Percentiles rank a stretch among this genome's conserved stretches.
Conservation (phyloP, 2,888 invertebrate genomes). For the Dione juno region DNA sequence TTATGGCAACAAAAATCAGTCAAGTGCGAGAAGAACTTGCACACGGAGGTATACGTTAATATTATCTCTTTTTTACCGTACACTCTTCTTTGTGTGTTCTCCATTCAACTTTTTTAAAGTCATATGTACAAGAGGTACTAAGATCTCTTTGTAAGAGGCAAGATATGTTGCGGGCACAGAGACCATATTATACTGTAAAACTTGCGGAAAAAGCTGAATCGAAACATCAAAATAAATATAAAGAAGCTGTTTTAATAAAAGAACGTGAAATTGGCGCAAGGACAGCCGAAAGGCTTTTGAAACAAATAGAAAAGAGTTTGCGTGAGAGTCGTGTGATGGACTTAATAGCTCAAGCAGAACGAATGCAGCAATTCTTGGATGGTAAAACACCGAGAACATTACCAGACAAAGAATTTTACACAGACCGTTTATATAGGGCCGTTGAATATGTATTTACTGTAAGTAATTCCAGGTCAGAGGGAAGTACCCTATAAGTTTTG, state of each 20-base stretch:
- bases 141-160: conserved; percentile 70
- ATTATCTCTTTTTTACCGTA: no score
- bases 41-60: no score
- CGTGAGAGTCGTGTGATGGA: conserved; percentile 68
- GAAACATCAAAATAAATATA: conserved; percentile 69
- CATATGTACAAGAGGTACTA: conserved; percentile 64
- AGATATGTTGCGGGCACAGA: conserved; percentile 73
- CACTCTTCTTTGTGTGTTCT: no score
- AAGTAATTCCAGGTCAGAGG: no score
- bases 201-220: conserved; percentile 74
- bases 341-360: conserved; percentile 71
- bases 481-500: no score
- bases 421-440: conserved; percentile 70
- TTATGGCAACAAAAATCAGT: no score
- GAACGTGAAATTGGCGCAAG: conserved; percentile 71
- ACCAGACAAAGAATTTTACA: conserved; percentile 72
- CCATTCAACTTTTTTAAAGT: no score
- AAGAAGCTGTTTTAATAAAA: conserved; percentile 62
- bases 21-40: no score
- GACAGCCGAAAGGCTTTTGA: conserved; percentile 67
- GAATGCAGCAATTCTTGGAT: conserved; percentile 77
- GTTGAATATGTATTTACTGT: no score
- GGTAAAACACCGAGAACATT: conserved; percentile 69
- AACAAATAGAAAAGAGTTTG: conserved; percentile 67
- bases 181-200: conserved; percentile 75